Evolutionary conservation across 2,113 vertebrate genomes (phyloP).

Genomic region (Aegithalos caudatus): DNA sequence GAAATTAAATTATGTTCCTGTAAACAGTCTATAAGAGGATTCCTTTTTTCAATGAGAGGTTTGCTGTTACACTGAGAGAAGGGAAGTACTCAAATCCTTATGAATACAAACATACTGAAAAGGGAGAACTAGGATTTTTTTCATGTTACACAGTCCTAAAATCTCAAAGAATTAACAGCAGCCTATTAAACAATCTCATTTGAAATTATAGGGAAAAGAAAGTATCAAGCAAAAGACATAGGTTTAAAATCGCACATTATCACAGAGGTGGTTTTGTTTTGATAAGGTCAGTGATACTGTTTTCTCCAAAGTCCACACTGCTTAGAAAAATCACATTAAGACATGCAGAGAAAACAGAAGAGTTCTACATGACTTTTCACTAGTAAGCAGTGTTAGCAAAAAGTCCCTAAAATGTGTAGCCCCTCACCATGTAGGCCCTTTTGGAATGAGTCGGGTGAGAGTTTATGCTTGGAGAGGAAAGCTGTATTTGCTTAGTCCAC

Average conservation of each 20-base stretch:
- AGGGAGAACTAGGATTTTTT: not conserved
- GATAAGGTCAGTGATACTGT: not conserved
- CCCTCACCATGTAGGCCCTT: not conserved
- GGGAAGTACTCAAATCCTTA: not conserved
- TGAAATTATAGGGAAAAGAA: not conserved
- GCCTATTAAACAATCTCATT: not conserved
- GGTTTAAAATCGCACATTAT: not conserved
- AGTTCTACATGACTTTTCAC: not conserved
- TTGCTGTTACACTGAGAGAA: not conserved
- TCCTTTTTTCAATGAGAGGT: not conserved
- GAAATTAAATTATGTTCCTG: not conserved
- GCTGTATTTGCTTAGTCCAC: not conserved
- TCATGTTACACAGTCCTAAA: not conserved
- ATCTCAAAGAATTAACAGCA: not conserved
- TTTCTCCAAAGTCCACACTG: not conserved
- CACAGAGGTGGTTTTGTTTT: not conserved
- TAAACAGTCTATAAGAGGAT: not conserved
- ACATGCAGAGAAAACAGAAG: not conserved
- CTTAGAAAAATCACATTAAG: not conserved
- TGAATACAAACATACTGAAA: not conserved
- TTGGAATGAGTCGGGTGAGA: not conserved
- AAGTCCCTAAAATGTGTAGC: not conserved
- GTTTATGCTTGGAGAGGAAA: not conserved
- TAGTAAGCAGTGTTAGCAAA: not conserved
- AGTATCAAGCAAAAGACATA: not conserved